Evolutionary conservation across 2,888 invertebrate genomes (phyloP).

Genomic region (Lepidochrysops patricia): DNA sequence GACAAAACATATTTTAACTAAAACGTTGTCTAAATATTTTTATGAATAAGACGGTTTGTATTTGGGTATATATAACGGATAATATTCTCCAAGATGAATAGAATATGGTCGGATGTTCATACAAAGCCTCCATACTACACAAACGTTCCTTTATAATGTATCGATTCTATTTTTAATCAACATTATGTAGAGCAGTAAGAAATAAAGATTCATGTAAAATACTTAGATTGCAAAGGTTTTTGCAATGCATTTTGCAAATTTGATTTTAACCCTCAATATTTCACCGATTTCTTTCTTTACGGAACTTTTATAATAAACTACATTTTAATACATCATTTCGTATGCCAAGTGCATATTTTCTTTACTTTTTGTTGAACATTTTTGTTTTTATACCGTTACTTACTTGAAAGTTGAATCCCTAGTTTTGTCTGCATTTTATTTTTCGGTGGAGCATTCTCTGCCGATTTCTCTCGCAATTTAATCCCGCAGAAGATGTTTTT

Average conservation of each 20-base stretch:
- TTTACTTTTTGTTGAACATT: not conserved
- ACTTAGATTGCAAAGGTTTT: not conserved
- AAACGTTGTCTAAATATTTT: too few species aligned
- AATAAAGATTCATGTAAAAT: not conserved
- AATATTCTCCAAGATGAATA: not conserved
- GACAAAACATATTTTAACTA: too few species aligned
- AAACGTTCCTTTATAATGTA: not conserved
- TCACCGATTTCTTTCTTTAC: not conserved
- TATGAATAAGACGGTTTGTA: too few species aligned
- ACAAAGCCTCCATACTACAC: not conserved
- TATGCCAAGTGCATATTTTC: too few species aligned
- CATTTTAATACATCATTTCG: not conserved
- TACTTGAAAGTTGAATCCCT: not conserved
- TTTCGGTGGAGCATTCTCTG: not conserved
- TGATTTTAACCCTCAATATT: not conserved
- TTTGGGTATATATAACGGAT: not conserved
- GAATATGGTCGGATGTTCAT: not conserved
- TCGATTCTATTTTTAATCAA: conserved; percentile 8
- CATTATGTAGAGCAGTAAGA: not conserved
- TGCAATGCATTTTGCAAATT: not conserved
- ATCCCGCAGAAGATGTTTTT: not conserved
- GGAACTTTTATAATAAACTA: not conserved
- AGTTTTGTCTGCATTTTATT: not conserved
- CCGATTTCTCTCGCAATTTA: not conserved
- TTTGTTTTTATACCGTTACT: too few species aligned